These are phyloP conservation scores for Eristalis pertinax DNA, from an alignment of 2,888 invertebrate genomes.

Conservation along the genomic window DNA sequence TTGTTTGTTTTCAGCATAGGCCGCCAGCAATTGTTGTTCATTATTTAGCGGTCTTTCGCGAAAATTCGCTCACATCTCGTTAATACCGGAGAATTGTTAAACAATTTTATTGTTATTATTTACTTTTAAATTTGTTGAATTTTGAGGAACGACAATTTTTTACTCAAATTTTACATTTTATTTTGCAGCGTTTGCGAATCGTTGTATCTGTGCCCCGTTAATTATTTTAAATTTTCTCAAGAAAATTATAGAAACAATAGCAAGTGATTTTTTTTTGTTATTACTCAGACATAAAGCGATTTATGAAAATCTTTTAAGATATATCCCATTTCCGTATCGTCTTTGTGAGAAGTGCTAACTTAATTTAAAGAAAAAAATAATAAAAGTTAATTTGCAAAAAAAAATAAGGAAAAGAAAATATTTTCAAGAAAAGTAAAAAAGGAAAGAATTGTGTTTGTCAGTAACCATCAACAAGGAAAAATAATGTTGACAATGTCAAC, in stretches of 20 bases:
- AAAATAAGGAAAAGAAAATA: slow-evolving; percentile 3
- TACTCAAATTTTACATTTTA: not conserved
- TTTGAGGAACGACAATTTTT: not conserved
- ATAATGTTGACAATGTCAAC: slow-evolving; percentile 82
- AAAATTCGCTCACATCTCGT: not conserved
- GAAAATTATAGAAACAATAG: not conserved
- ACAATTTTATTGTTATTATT: not conserved
- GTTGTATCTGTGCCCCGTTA: not conserved
- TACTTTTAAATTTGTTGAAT: not conserved
- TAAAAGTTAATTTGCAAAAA: not conserved
- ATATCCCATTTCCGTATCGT: not conserved
- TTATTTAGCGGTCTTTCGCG: slow-evolving; percentile 37
- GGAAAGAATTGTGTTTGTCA: slow-evolving; percentile 69
- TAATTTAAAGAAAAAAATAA: not conserved
- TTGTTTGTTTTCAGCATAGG: slow-evolving; percentile 4
- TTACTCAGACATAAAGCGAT: slow-evolving; percentile 8
- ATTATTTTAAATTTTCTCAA: not conserved
- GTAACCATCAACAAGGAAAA: slow-evolving; percentile 73
- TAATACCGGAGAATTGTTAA: not conserved
- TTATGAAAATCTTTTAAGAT: not conserved
- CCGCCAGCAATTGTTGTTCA: slow-evolving; percentile 8
- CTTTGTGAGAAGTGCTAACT: slow-evolving; percentile 31
- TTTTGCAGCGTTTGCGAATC: not conserved
- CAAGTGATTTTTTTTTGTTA: not conserved
- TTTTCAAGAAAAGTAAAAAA: slow-evolving; percentile 9